Evolutionary conservation across 2,797 vertebrate genomes (phyloP).

Genomic region (Sciaenops ocellatus): DNA sequence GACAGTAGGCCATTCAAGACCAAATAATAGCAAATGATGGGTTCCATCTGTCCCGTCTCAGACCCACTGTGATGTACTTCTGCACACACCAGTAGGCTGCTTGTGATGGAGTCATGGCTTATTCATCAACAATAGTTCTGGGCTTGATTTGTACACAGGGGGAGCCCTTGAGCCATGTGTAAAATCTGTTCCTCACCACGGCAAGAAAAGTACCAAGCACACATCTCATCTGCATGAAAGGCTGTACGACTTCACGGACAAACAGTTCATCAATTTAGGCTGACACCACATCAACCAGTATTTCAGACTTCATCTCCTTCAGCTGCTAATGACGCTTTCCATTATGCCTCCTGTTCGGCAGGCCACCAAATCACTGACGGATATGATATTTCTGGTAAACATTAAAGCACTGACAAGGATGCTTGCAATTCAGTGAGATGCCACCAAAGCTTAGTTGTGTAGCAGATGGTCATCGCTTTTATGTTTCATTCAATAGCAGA

Average conservation of each 20-base stretch:
- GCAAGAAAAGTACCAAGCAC: conserved; percentile 4
- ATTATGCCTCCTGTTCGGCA: conserved; percentile 32
- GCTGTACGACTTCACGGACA: conserved; percentile 29
- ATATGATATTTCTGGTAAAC: conserved; percentile 55
- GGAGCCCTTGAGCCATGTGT: conserved; percentile 75
- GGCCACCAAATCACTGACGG: conserved; percentile 51
- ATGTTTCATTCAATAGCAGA: conserved; percentile 29
- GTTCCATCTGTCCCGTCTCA: conserved; percentile 45
- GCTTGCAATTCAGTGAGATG: conserved; percentile 25
- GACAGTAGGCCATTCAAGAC: conserved; percentile 47
- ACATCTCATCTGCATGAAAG: conserved; percentile 54
- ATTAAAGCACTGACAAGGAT: conserved; percentile 41
- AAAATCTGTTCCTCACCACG: conserved; percentile 29
- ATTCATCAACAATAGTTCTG: conserved; percentile 34
- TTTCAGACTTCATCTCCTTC: conserved; percentile 31
- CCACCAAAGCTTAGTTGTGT: conserved; percentile 28
- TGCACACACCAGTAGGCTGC: conserved; percentile 34
- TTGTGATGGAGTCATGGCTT: conserved; percentile 28
- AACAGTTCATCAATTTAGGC: conserved; percentile 52
- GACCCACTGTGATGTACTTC: conserved; percentile 21
- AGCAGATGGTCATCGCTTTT: conserved; percentile 62
- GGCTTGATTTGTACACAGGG: conserved; percentile 70
- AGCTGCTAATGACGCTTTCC: conserved; percentile 52
- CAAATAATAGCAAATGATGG: conserved; percentile 61
- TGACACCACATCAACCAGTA: conserved; percentile 43